Conservation (phyloP, 2,797 vertebrate species). For the Amphiprion clarkii region DNA sequence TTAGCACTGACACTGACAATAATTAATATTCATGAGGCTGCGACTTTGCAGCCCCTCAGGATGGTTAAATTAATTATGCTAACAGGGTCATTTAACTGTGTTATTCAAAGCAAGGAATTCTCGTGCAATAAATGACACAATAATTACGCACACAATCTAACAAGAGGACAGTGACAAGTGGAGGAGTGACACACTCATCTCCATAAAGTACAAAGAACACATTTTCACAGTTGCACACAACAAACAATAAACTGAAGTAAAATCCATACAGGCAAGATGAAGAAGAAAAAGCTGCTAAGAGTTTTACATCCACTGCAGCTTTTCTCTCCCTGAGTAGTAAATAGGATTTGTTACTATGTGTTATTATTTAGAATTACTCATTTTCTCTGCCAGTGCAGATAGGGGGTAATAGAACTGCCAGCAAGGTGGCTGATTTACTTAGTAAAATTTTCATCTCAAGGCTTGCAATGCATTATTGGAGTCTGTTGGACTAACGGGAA, state of each 20-base stretch:
- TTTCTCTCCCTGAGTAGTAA: slow-evolving; percentile 84
- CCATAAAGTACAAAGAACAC: slow-evolving; percentile 77
- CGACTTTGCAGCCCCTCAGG: slow-evolving; percentile 76
- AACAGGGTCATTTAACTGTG: slow-evolving; percentile 84
- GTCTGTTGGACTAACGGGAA: slow-evolving; percentile 89
- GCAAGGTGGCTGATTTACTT: slow-evolving; percentile 99
- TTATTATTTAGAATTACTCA: slow-evolving; percentile 99
- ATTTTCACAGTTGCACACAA: slow-evolving; percentile 49
- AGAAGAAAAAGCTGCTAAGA: slow-evolving; percentile 81
- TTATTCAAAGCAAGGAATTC: slow-evolving; percentile 82
- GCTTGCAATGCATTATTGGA: slow-evolving; percentile 95
- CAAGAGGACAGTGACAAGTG: slow-evolving; percentile 76
- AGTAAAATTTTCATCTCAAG: slow-evolving; percentile 99
- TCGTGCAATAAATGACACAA: slow-evolving; percentile 79
- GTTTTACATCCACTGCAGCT: slow-evolving; percentile 79
- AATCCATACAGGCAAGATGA: slow-evolving; percentile 73
- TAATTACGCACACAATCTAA: slow-evolving; percentile 82
- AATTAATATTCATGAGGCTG: slow-evolving; percentile 81
- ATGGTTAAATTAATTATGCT: slow-evolving; percentile 83
- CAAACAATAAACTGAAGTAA: slow-evolving; percentile 52
- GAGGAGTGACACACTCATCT: slow-evolving; percentile 75
- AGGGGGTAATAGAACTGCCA: slow-evolving; percentile 99
- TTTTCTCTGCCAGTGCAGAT: slow-evolving; percentile 94
- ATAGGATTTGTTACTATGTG: slow-evolving; percentile 93
- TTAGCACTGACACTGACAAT: slow-evolving; percentile 71